A percentile compares a stretch with the other conserved stretches of the same genome.
Evolutionary conservation across 2,113 vertebrate species (phyloP).

Genomic region (Rhinolophus ferrumequinum): DNA sequence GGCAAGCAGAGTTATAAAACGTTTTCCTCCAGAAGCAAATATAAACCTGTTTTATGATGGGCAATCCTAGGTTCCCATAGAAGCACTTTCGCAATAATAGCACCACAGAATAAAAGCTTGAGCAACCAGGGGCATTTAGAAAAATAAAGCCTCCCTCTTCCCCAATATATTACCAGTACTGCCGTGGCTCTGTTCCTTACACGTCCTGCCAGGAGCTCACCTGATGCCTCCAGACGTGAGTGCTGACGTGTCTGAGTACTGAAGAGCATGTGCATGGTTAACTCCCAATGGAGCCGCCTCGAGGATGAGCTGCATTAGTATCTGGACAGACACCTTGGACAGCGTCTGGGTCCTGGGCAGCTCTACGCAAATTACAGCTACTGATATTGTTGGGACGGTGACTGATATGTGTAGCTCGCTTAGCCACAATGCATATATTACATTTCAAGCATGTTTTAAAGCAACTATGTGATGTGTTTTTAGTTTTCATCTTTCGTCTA

Average conservation of each 20-base stretch:
- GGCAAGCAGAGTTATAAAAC: neutral
- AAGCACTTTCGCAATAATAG: neutral
- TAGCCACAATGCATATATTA: neutral
- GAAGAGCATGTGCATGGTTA: neutral
- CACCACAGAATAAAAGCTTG: neutral
- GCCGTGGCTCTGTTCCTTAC: neutral
- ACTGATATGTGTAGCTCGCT: neutral
- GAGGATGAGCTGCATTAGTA: neutral
- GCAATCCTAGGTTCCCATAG: neutral
- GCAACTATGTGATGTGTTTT: neutral
- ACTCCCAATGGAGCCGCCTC: neutral
- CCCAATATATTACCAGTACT: neutral
- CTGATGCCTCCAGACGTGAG: rapidly evolving
- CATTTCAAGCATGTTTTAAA: neutral
- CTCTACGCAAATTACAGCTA: neutral
- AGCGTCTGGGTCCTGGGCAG: neutral
- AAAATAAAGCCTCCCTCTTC: neutral
- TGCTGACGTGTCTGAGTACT: neutral
- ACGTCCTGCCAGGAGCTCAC: constrained; percentile 21
- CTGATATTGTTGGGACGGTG: too few species aligned
- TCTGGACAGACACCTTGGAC: neutral
- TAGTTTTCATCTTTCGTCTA: neutral
- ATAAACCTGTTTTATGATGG: constrained; percentile 16
- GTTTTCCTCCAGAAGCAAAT: constrained; percentile 30
- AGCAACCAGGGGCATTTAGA: neutral